Evolutionary conservation across 1,140 invertebrate species (phyloP), one percentile per base, ranked within the genome.

Genomic region (Pissodes strobi): DNA sequence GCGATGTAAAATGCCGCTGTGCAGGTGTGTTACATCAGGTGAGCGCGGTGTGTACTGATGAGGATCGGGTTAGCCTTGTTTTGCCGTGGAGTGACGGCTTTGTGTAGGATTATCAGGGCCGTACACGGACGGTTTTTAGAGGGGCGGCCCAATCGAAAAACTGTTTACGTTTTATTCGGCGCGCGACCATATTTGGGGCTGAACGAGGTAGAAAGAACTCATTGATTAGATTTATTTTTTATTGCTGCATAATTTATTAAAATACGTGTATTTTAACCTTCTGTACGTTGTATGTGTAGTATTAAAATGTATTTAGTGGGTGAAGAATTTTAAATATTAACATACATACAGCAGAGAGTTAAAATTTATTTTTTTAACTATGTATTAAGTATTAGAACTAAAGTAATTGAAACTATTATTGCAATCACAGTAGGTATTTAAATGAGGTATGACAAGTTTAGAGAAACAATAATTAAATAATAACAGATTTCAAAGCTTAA

Each of bases 1-100:
- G 23, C 22, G 25, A 9, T 13, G 21, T 30, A 52, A 52, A 30
- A 19, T 52, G 49, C 23, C 23, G 27, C 1, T 37, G 51, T 49
- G 37, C 66, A 64, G 65, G 66, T 52, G 74, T 73, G 75, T 75
- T 75, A 69, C 74, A 69, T 70, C 71, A 73, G 72, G 72, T 74
- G 64, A 68, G 71, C 64, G 61, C 71, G 72, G 69, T 58, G 67
- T 66, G 67, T 65, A 71, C 67, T 69, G 72, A 64, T 64, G 72
- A 62, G 56, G 45, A 63, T 51, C 52, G 55, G 37, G 66, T 68
- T 55, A 64, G 66, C 66, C 61, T 68, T 59, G 67, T 62, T 66
- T 51, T 34, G 41, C 43, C 9, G 46, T 37, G 21, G 25, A 46
- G 49, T 39, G 46, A 51, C 37, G 15, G 49, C 43, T 22, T 41